Percentiles rank a stretch among this genome's conserved stretches.
These are phyloP conservation scores for Latrodectus geometricus DNA, from an alignment of 1,140 invertebrate species.

Conservation along the genomic window DNA sequence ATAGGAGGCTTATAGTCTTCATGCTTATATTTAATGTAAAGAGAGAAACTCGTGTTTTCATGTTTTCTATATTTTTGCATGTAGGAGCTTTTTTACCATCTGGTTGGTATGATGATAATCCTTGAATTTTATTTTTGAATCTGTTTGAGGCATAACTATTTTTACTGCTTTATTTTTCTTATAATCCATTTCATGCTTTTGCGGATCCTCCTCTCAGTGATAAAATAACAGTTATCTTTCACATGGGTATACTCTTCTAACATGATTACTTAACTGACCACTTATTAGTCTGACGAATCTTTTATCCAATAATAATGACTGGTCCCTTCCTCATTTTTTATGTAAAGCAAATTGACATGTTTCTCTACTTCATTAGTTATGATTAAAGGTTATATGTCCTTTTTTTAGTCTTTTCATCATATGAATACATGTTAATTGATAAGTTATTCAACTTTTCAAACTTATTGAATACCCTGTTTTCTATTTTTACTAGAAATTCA, in stretches of 20 bases:
- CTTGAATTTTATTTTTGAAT: not conserved
- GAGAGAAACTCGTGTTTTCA: conserved; percentile 1
- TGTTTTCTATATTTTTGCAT: conserved; percentile 15
- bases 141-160: not conserved
- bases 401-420: no score
- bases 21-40: not conserved
- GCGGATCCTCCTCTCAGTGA: not conserved
- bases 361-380: conserved; percentile 23
- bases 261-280: not conserved
- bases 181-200: not conserved
- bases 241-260: no score
- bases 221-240: conserved; percentile 9
- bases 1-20: not conserved
- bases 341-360: no score
- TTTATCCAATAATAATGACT: no score
- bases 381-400: not conserved
- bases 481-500: not conserved
- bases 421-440: conserved; percentile 32
- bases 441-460: no score
- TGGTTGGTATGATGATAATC: conserved; percentile 1
- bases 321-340: no score
- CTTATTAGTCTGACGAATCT: not conserved
- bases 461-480: not conserved
- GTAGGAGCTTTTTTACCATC: not conserved
- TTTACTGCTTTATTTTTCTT: conserved; percentile 14